A percentile compares a stretch with the other conserved stretches of the same genome.
phyloP scores from a whole-genome alignment of 2,797 vertebrate species.

The Nasua narica region DNA sequence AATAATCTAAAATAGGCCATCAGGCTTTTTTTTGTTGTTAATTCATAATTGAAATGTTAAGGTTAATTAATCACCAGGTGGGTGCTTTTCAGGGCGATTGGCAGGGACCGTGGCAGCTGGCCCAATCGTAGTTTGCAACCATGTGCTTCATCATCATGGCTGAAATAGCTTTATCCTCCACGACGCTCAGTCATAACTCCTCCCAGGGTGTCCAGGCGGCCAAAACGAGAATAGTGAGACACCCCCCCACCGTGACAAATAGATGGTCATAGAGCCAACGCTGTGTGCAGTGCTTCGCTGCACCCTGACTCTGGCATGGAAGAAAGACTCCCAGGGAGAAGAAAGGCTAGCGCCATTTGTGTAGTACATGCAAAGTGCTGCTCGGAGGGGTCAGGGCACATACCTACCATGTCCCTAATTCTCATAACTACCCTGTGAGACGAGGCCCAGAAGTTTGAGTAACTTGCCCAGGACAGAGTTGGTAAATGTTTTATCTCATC shows the following conservation, averaged over 20 bases:
- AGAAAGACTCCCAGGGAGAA: neutral
- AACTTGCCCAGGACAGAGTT: neutral
- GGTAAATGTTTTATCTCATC: neutral
- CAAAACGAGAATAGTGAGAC: fast-evolving
- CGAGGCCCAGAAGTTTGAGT: neutral
- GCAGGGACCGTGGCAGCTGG: neutral
- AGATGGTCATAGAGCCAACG: neutral
- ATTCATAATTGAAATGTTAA: neutral
- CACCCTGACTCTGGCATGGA: fast-evolving
- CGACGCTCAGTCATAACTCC: no score
- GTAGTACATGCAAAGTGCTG: fast-evolving
- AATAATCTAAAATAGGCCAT: neutral
- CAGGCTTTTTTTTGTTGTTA: neutral
- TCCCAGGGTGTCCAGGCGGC: neutral
- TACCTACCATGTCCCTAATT: neutral
- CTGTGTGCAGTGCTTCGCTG: neutral
- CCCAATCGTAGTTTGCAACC: neutral
- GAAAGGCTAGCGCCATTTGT: neutral
- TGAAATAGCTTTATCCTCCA: neutral
- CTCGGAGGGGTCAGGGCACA: no score
- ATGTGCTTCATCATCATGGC: neutral
- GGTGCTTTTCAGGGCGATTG: neutral
- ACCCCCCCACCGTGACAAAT: fast-evolving
- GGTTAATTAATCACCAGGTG: neutral
- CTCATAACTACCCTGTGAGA: neutral